Evolutionary conservation across 2,113 vertebrate species (phyloP), one percentile per base, ranked within the genome.

Genomic region (Nyctibius bracteatus): DNA sequence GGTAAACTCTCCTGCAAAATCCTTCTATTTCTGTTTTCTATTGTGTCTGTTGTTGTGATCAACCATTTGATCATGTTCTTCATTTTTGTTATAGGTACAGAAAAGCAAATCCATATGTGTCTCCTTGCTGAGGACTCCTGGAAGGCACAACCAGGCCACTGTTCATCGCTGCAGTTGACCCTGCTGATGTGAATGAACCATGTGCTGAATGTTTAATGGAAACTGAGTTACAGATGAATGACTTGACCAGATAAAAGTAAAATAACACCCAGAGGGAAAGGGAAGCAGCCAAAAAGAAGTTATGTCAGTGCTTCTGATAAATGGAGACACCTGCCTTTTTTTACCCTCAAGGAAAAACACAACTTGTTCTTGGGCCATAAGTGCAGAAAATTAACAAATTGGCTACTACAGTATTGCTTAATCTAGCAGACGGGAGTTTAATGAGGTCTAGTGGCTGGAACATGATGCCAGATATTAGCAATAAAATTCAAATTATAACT

Each of bases 241-340:
- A 61, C 46, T 73, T 54, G 92, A 63, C n/a, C 54, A 74, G 46
- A 88, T 66, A 78, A 70, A 85, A 96, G 61, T 73, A 57, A 77
- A 94, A 46, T 67, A 94, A 55, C 18, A 66, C 54, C 72, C 46
- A 37, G 54, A 73, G 49, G 37, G 18, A 90, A 91, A n/a, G 54
- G 62, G 88, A 95, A 61, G 65, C 73, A 70, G 66, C 81, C 74
- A 94, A 87, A 89, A 94, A 54, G 43, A 90, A 70, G 46, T 86
- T 88, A 59, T 78, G 70, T 49, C 65, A 79, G 47, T 87, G 49
- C 37, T 89, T 84, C 87, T 88, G 51, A 81, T 62, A 90, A 89
- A 77, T 77, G n/a, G 49, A 82, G 37, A 35, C 90, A 91, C 35
- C 74, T 86, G 49, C 9, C 18, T 58, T 82, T 86, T 75, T 71